phyloP scores from a whole-genome alignment of 2,113 vertebrate species.

The Pachyramphus minor region DNA sequence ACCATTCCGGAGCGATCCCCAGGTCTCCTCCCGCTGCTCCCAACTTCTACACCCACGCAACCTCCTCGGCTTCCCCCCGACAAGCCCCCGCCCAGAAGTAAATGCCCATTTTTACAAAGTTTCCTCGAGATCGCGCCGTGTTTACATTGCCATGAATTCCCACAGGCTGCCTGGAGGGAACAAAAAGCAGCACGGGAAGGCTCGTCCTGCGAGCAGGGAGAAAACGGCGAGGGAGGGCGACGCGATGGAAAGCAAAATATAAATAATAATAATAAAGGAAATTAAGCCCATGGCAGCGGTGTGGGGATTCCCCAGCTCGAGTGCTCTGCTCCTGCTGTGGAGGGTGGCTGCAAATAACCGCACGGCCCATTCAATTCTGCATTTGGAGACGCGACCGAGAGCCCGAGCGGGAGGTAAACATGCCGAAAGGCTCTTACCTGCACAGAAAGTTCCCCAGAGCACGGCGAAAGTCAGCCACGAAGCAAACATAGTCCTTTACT shows the following conservation, averaged over 20 bases:
- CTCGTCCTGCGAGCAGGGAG: background rate
- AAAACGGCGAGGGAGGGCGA: background rate
- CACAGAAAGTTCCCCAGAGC: constrained; percentile 82
- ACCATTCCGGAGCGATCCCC: background rate
- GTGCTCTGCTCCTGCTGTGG: background rate
- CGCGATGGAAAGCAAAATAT: background rate
- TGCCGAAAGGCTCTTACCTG: constrained; percentile 74
- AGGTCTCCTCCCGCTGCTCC: background rate
- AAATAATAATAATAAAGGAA: background rate
- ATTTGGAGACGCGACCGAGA: background rate
- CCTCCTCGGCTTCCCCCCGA: background rate
- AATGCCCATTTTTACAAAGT: constrained; percentile 32
- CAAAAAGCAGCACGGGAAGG: constrained; percentile 36
- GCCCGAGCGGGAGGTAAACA: constrained; percentile 33
- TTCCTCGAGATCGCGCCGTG: constrained; percentile 36
- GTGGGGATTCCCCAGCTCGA: background rate
- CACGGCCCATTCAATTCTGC: constrained; percentile 50
- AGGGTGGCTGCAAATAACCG: background rate
- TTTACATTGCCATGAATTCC: constrained; percentile 46
- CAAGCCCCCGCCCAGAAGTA: background rate
- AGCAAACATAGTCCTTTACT: constrained; percentile 76
- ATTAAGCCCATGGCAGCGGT: background rate
- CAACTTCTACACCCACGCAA: background rate
- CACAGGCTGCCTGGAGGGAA: constrained; percentile 41
- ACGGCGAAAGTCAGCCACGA: constrained; percentile 78